Evolutionary conservation across 2,888 invertebrate genomes (phyloP), one percentile per base, ranked within the genome.

Genomic region (Parochlus steinenii): DNA sequence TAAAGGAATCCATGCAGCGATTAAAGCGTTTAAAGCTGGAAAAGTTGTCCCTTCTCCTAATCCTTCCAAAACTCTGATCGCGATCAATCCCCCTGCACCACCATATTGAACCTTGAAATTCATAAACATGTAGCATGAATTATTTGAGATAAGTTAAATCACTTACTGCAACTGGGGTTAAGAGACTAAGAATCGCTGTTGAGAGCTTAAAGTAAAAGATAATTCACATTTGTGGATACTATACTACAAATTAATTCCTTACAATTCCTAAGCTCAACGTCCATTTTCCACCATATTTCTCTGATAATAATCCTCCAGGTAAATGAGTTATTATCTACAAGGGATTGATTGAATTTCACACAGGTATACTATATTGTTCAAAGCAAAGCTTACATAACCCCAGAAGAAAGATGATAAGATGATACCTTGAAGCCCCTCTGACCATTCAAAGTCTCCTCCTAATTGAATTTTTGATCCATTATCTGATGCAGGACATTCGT

Each of bases 331-430:
- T 15, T 0, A n/a, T n/a, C n/a, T n/a, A n/a, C n/a, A n/a, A n/a
- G n/a, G n/a, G n/a, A n/a, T n/a, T n/a, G n/a, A n/a, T n/a, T n/a
- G n/a, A n/a, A n/a, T n/a, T n/a, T n/a, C n/a, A n/a, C n/a, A n/a
- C n/a, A n/a, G n/a, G n/a, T n/a, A n/a, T n/a, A n/a, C n/a, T n/a
- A n/a, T n/a, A n/a, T n/a, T n/a, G n/a, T n/a, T n/a, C n/a, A n/a
- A n/a, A n/a, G n/a, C n/a, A 83, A 83, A 0, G 81, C 81, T 2
- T 0, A 79, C 68, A 56, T 80, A 80, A 3, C 80, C 80, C 63
- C 76, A 80, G 58, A 77, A 81, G 53, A 81, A 81, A 0, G 77
- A 67, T 32, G 75, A 72, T 10, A 80, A 60, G 20, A 80, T 74
- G 23, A 75, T 55, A 1, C 79, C 79, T 58, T 75, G 71, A 1